Evolutionary conservation across 2,888 invertebrate genomes (phyloP).

Genomic region (Lochmaea capreae): DNA sequence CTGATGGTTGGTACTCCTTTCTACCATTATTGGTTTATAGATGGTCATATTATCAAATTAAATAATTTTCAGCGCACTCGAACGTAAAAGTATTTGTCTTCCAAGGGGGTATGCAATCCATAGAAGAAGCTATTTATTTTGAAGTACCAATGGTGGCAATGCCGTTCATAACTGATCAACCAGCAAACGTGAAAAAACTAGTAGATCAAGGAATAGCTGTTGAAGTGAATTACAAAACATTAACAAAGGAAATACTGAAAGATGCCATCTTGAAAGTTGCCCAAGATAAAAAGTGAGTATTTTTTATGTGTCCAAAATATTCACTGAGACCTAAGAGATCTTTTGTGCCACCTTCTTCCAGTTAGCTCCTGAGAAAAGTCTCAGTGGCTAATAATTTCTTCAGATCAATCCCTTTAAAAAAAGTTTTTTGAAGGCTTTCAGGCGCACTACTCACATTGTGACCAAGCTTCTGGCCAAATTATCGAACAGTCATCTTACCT

Average conservation of each 20-base stretch:
- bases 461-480: too few relatives aligned
- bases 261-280: constrained; percentile 52
- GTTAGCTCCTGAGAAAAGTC: too few relatives aligned
- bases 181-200: constrained; percentile 52
- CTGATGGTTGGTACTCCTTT: too few relatives aligned
- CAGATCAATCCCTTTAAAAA: too few relatives aligned
- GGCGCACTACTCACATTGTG: too few relatives aligned
- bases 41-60: neutral
- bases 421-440: too few relatives aligned
- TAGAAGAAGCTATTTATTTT: constrained; percentile 55
- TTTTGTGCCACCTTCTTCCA: too few relatives aligned
- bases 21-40: too few relatives aligned
- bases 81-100: constrained; percentile 55
- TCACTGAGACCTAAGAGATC: too few relatives aligned
- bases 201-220: constrained; percentile 47
- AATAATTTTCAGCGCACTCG: constrained; percentile 51
- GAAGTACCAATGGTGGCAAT: constrained; percentile 56
- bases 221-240: constrained; percentile 48
- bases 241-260: constrained; percentile 51
- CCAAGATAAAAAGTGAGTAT: constrained; percentile 50
- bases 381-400: too few relatives aligned
- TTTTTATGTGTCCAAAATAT: too few relatives aligned
- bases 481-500: too few relatives aligned
- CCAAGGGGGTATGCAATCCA: constrained; percentile 56
- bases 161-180: constrained; percentile 57